Evolutionary conservation across 2,113 vertebrate genomes (phyloP).

Genomic region (Bettongia penicillata): DNA sequence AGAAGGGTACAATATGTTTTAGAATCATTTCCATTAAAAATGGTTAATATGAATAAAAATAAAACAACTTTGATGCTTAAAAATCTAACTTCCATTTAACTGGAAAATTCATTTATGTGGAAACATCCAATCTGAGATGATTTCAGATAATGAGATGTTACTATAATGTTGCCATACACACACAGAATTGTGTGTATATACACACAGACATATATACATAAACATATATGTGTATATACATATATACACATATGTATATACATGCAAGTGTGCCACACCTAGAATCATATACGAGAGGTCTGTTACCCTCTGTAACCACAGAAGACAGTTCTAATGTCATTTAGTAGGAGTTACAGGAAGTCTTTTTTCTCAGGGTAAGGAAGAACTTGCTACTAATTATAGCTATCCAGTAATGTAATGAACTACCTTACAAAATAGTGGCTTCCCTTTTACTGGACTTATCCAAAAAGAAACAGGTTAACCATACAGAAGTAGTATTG

Average conservation of each 20-base stretch:
- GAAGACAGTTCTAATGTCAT: not conserved
- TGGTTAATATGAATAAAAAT: not conserved
- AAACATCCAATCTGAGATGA: not conserved
- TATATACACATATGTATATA: not conserved
- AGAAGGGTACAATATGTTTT: not conserved
- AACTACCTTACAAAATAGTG: not conserved
- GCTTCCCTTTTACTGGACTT: not conserved
- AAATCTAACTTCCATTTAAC: not conserved
- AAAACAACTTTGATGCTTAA: not conserved
- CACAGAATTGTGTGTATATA: not conserved
- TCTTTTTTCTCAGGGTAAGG: not conserved
- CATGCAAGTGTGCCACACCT: too few species aligned
- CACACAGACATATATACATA: not conserved
- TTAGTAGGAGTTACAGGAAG: not conserved
- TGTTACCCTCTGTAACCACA: not conserved
- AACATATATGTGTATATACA: not conserved
- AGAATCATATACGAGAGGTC: conserved; percentile 9
- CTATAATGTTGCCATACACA: not conserved
- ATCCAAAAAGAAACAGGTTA: not conserved
- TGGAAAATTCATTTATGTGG: not conserved
- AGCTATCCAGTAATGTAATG: not conserved
- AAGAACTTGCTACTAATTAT: conserved; percentile 4
- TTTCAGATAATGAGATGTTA: not conserved
- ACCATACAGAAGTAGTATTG: not conserved
- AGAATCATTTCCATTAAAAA: conserved; percentile 23